Percentiles rank a stretch among this genome's conserved stretches.
Conservation (phyloP, 2,113 vertebrate species). For the Leptosomus discolor region DNA sequence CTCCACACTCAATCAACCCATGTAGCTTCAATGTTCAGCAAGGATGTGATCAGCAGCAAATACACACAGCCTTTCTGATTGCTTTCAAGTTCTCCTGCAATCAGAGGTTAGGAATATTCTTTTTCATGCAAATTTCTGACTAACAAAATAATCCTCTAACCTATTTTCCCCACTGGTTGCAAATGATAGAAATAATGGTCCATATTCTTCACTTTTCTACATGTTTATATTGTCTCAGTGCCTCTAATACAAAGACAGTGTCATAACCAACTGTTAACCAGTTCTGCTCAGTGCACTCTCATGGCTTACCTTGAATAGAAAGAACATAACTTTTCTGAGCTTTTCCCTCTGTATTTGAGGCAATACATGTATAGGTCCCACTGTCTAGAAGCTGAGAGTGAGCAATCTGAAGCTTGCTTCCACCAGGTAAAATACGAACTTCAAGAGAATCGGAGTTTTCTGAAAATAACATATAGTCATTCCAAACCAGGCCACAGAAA, state of each 20-base stretch:
- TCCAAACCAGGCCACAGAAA: background rate
- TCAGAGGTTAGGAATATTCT: background rate
- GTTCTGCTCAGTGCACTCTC: background rate
- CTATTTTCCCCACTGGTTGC: background rate
- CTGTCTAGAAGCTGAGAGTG: slow-evolving; percentile 84
- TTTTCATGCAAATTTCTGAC: background rate
- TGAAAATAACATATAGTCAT: slow-evolving; percentile 44
- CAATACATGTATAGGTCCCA: slow-evolving; percentile 87
- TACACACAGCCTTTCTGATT: accelerated
- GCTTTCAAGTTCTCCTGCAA: background rate
- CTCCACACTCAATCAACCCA: background rate
- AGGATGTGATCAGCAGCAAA: background rate
- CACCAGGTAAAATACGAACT: slow-evolving; percentile 90
- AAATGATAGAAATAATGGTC: background rate
- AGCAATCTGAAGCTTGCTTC: slow-evolving; percentile 89
- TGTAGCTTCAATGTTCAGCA: background rate
- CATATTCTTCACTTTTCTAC: background rate
- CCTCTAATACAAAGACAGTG: background rate
- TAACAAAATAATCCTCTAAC: background rate
- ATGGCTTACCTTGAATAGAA: slow-evolving; percentile 83
- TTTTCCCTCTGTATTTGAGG: slow-evolving; percentile 88
- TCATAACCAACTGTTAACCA: background rate
- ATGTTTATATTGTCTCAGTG: background rate
- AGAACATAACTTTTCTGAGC: slow-evolving; percentile 87
- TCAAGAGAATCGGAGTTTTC: slow-evolving; percentile 87